Evolutionary conservation across 92 coral and sea anemone genomes (phyloP), one percentile per base, ranked within the genome.

Genomic region (Epizoanthus rinbou): DNA sequence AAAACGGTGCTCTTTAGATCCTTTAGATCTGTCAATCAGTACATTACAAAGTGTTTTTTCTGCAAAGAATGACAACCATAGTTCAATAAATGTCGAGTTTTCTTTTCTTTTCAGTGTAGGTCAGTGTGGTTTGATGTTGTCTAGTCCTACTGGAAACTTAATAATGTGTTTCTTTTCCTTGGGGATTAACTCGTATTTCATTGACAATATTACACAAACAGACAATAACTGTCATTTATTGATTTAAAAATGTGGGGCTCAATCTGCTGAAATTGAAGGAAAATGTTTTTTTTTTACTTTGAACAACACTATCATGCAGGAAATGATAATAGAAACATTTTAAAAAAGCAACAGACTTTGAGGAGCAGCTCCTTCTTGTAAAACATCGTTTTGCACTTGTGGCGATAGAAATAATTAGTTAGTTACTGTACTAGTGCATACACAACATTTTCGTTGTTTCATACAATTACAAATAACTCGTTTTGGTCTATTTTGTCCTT

Each of bases 151-250:
- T 43, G 76, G 57, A 9, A 72, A 72, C 13, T 39, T 13, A 1
- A 22, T 3, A 74, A 54, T 74, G 45, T 14, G 13, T 74, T 74
- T 67, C 72, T 67, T 66, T 67, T 28, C 47, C 72, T 66, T 66
- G n/a, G 72, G 72, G 72, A 66, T 66, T 66, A 65, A 28, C 35
- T 25, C 43, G 15, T 35, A 15, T 65, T 7, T 35, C 71, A 33
- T 67, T 66, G 14, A 14, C 1, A 31, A 25, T 25, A 65, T 65
- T 28, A 67, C 17, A 33, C 21, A 24, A 67, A 67, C 50, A 33
- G 72, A 67, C 72, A 67, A 67, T 67, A 67, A 67, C n/a, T n/a
- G 31, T 28, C 1, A 28, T 0, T 28, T 0, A 28, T 2, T 47
- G 54, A 47, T 47, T 4, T 67, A 41, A 67, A 31, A 17, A 67